Evolutionary conservation across 2,113 vertebrate species (phyloP), one percentile per base, ranked within the genome.

Genomic region (Amphilophus citrinellus): DNA sequence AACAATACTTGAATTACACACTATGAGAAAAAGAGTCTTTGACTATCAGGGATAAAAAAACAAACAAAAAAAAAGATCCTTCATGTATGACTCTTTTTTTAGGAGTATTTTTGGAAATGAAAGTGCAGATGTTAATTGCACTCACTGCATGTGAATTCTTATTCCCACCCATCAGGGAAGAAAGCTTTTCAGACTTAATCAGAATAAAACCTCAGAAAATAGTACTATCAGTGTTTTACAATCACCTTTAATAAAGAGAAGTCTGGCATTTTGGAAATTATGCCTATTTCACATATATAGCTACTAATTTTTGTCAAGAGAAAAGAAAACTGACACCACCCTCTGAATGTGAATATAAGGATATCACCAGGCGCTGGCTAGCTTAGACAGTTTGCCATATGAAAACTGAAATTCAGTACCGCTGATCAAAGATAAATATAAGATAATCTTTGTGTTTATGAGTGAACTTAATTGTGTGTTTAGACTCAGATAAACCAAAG

Each of bases 1-100:
- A 82, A 86, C 71, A 77, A 90, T 89, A 47, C 22, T 84, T 85
- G 30, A 84, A 87, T 32, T 59, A 66, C 62, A 79, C 60, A 78
- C 86, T 58, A 82, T 13, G 83, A 22, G 77, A 62, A 82, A 77
- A 50, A 71, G 27, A 17, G 32, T 82, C 62, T 83, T 20, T 75
- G 35, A 80, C 37, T 80, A 73, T 68, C 18, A 78, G 3, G 15
- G 39, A 27, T 14, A 17, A 44, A 79, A 77, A 61, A 59, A 24
- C 24, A 66, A 79, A 61, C 73, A 30, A 76, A 61, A 76, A 20
- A 68, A 60, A 50, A 56, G 1, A 59, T 62, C 22, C 27, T 77
- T 59, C 7, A 17, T 60, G 24, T 63, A 20, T 35, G n/a, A 7
- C 30, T 76, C 2, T 30, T 6, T 57, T 14, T 57, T 14, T 30